phyloP scores from a whole-genome alignment of 2,113 vertebrate species.

The Morone saxatilis region DNA sequence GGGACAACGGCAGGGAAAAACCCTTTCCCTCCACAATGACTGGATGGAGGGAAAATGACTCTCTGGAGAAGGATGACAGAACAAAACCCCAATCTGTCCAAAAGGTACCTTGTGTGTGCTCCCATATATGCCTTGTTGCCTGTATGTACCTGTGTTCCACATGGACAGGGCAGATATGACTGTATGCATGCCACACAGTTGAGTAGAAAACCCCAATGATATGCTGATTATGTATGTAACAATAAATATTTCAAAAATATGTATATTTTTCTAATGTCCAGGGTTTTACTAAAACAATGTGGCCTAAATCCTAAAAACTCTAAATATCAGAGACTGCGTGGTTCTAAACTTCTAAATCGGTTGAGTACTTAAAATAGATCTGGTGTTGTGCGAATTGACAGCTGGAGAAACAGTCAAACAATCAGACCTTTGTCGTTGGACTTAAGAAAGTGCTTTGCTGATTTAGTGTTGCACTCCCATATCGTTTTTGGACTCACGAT shows the following conservation, averaged over 20 bases:
- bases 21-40: constrained; percentile 43
- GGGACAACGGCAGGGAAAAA: constrained; percentile 47
- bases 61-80: constrained; percentile 65
- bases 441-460: neutral
- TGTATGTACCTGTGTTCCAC: constrained; percentile 18
- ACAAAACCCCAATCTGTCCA: constrained; percentile 72
- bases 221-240: neutral
- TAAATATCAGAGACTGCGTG: too few relatives aligned
- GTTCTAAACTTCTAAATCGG: too few relatives aligned
- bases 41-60: constrained; percentile 55
- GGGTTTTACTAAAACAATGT: neutral
- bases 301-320: neutral
- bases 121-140: constrained; percentile 11
- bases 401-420: neutral
- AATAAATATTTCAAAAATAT: neutral
- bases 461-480: neutral
- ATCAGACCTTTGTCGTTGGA: neutral
- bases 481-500: neutral
- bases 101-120: constrained; percentile 33
- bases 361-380: too few relatives aligned
- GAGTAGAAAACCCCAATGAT: neutral
- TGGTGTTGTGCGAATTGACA: neutral
- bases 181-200: neutral
- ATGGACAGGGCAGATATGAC: neutral
- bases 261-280: neutral